Base-by-base conservation (phyloP, 2,888 invertebrate species). In the Deroplatys truncata region DNA sequence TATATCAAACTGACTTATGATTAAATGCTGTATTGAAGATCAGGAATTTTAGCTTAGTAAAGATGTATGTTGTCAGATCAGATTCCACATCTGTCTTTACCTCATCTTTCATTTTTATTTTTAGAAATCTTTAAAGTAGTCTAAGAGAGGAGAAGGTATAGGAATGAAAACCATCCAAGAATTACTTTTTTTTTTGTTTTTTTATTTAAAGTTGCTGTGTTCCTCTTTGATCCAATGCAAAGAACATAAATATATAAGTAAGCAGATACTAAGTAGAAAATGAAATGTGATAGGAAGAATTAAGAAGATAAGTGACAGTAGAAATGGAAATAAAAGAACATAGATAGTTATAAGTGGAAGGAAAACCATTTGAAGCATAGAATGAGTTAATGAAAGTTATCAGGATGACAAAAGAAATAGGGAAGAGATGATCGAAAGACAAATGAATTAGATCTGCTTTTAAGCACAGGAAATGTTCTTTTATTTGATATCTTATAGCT, bases 271-370 rank as follows among this genome's bases (percentile, higher is more conserved):
- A 43, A 86, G 49, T 43, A 90, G 88, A 86, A 90, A 85, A 88
- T 90, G 84, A 88, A 88, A 86, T n/a, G 85, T 82, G 82, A 90
- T 86, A 84, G 89, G 86, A 84, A 90, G 86, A 35, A 90, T 83
- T n/a, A 90, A 82, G 84, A 90, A 88, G 49, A 89, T 56, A 28
- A 90, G 88, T 89, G 90, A 89, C 49, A 85, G 89, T 85, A 89
- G 88, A 90, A 91, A 82, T 29, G 89, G 89, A 87, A 89, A 89
- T 88, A 91, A 82, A 84, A 91, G 88, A 87, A 88, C 82, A 86
- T 89, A 91, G 82, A 90, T 28, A 87, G 90, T 90, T n/a, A 89
- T 29, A 29, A 90, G 31, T 43, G 89, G 88, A 87, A 90, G 87
- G 84, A 87, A 72, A 72, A 72, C 20, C 56, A 72, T 72, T 72